Evolutionary conservation across 2,113 vertebrate species (phyloP).

Genomic region (Zosterops lateralis): DNA sequence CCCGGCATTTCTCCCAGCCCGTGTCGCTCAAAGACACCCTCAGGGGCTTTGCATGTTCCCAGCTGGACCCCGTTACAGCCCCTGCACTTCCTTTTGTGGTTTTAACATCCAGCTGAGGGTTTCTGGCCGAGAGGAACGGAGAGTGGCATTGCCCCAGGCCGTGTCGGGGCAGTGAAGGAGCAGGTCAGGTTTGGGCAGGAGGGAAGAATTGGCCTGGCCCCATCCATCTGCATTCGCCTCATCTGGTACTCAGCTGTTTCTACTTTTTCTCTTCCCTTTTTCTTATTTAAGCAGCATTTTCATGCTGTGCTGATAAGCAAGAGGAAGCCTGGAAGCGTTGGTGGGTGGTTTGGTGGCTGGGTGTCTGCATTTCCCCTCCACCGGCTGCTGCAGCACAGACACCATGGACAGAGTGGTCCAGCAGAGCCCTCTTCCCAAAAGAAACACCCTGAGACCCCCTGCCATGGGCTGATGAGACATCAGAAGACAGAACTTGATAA

Average conservation of each 20-base stretch:
- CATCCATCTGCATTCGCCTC: background rate
- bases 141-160: background rate
- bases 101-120: background rate
- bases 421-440: background rate
- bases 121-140: background rate
- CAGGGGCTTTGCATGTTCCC: background rate
- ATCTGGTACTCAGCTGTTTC: background rate
- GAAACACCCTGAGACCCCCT: background rate
- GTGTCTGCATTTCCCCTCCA: background rate
- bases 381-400: background rate
- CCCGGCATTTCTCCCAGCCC: background rate
- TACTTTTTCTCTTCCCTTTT: background rate
- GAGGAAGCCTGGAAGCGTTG: background rate
- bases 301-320: background rate
- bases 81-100: background rate
- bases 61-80: background rate
- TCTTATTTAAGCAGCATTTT: background rate
- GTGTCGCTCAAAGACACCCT: rapidly evolving
- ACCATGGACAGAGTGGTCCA: background rate
- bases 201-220: background rate
- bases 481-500: background rate
- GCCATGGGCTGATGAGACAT: rapidly evolving
- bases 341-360: background rate
- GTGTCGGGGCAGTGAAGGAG: rapidly evolving
- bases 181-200: background rate